Evolutionary conservation across 30 jellyfish, hydroid and myxozoan species (phyloP), one percentile per base, ranked within the genome.

Genomic region (Pelagia noctiluca): DNA sequence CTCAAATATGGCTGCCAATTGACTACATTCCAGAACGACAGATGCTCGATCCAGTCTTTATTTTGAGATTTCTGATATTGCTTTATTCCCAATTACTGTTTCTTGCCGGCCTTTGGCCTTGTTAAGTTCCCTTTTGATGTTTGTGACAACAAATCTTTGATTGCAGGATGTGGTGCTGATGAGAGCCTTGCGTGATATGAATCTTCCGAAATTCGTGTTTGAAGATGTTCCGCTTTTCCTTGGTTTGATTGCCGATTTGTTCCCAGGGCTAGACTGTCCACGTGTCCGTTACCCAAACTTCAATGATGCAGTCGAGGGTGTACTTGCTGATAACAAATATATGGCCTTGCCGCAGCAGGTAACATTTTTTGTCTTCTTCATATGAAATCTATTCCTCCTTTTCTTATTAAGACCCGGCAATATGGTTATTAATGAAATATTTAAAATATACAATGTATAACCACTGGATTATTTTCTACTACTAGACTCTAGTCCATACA

Each of bases 261-360:
- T 94, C 78, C 99, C 99, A 0, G 99, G 99, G 42, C 94, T 94
- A 18, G 99, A 94, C 62, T 94, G 99, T 57, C 99, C 99, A 37
- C 92, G 99, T 32, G 99, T 94, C 64, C 90, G 97, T 30, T 94
- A 94, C 71, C 96, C 97, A 18, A 80, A 88, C 35, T 87, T 94
- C 89, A 94, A 82, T 26, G 94, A 76, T 61, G 97, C 97, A 10
- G 98, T 92, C 34, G 96, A 92, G 54, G 84, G 35, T 1, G 96
- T 83, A 19, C 76, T 94, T 24, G 63, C 83, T 35, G 95, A 87
- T 35, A 89, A 88, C 68, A 76, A 88, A 31, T 94, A 94, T 46
- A 30, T 94, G 16, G 21, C 54, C 35, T 63, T 94, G 57, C 92
- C 97, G 1, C 82, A 94, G 57, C 99, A 94, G 96, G 99, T 94